Conservation (phyloP, 2,113 vertebrate species). For the Eubucco bourcierii region DNA sequence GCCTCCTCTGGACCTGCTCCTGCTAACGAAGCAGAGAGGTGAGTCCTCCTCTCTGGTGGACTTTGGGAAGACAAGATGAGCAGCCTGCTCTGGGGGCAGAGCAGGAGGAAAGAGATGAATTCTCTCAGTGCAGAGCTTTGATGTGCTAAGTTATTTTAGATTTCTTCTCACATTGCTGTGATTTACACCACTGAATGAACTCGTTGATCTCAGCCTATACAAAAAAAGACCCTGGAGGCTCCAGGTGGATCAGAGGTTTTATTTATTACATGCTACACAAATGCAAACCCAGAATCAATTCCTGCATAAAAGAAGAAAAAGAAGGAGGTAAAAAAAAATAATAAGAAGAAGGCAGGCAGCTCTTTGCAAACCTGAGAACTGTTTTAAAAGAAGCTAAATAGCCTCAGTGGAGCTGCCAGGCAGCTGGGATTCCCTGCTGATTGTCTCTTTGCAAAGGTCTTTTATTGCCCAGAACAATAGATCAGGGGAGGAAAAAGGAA, state of each 20-base stretch:
- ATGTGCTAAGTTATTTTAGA: not conserved
- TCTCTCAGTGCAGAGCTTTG: not conserved
- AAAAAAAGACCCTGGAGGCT: not conserved
- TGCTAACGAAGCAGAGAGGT: not conserved
- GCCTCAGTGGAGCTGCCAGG: not conserved
- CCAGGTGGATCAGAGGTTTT: slow-evolving; percentile 1
- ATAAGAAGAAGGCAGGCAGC: too few species aligned
- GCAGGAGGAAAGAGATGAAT: not conserved
- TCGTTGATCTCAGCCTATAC: not conserved
- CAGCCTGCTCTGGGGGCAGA: not conserved
- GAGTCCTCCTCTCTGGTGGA: not conserved
- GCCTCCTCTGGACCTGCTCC: too few species aligned
- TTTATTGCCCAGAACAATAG: not conserved
- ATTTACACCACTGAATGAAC: not conserved
- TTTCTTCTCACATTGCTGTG: not conserved
- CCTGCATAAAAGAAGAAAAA: not conserved
- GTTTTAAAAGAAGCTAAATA: not conserved
- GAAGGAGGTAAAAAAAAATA: not conserved
- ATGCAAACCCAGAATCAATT: not conserved
- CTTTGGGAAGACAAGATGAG: not conserved
- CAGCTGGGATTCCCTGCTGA: not conserved
- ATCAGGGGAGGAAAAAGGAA: accelerated
- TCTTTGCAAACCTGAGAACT: not conserved
- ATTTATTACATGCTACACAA: not conserved
- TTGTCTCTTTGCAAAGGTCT: not conserved